phyloP scores from a whole-genome alignment of 2,888 invertebrate genomes.

The Leucoptera coffeella region DNA sequence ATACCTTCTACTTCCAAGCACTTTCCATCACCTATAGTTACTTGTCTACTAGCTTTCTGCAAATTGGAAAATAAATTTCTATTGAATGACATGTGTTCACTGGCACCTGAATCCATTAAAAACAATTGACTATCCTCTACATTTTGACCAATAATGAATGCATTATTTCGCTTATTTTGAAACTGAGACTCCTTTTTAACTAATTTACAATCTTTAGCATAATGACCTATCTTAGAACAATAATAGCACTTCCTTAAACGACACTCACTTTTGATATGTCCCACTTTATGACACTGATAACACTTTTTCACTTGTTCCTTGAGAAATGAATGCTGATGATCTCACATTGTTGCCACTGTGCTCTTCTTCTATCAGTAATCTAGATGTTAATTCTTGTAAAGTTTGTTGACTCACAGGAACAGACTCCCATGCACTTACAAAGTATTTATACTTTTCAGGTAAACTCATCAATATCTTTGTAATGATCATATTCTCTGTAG shows the following conservation, averaged over 20 bases:
- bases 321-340: neutral
- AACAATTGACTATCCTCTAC: neutral
- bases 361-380: slow-evolving; percentile 4
- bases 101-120: slow-evolving; percentile 3
- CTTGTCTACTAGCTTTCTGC: slow-evolving; percentile 4
- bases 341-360: neutral
- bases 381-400: slow-evolving; percentile 1
- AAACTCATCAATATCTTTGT: slow-evolving; percentile 13
- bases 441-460: slow-evolving; percentile 14
- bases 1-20: neutral
- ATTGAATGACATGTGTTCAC: slow-evolving; percentile 9
- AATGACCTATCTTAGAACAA: neutral
- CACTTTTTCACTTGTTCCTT: slow-evolving; percentile 1
- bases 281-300: slow-evolving; percentile 1
- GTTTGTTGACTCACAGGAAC: slow-evolving; percentile 1
- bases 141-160: too few relatives aligned
- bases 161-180: neutral
- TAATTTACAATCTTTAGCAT: neutral
- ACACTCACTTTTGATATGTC: slow-evolving; percentile 3
- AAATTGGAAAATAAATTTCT: slow-evolving; percentile 4
- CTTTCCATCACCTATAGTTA: neutral
- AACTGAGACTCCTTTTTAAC: neutral
- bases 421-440: slow-evolving; percentile 12
- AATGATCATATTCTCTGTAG: slow-evolving; percentile 11
- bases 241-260: neutral